phyloP scores from a whole-genome alignment of 2,888 invertebrate species.

The Meteorus colon region DNA sequence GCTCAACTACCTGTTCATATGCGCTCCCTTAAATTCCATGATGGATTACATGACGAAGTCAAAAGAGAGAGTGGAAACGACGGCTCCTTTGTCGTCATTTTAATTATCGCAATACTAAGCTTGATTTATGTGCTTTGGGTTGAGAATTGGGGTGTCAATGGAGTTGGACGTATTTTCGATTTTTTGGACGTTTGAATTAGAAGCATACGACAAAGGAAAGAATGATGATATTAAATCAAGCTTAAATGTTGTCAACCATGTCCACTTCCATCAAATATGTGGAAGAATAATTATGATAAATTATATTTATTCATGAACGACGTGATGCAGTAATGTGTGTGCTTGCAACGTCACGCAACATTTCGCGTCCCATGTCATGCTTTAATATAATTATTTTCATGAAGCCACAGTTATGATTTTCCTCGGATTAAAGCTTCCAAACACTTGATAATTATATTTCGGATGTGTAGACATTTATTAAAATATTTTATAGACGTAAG shows the following conservation, averaged over 20 bases:
- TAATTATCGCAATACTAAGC: not conserved
- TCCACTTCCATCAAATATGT: not conserved
- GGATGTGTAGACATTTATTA: slow-evolving; percentile 10
- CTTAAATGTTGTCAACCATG: not conserved
- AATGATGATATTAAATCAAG: not conserved
- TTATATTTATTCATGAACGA: not conserved
- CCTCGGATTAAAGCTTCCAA: slow-evolving; percentile 42
- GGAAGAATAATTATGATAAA: not conserved
- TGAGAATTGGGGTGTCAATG: not conserved
- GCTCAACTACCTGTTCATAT: slow-evolving; percentile 6
- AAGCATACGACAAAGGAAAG: not conserved
- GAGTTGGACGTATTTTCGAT: not conserved
- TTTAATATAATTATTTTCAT: slow-evolving; percentile 42
- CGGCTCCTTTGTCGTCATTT: not conserved
- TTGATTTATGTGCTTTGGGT: not conserved
- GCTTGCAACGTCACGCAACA: not conserved
- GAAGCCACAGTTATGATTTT: slow-evolving; percentile 43
- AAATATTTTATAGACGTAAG: not conserved
- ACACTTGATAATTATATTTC: slow-evolving; percentile 38
- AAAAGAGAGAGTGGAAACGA: not conserved
- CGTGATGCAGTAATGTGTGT: not conserved
- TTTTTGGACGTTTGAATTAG: not conserved
- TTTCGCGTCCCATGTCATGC: not conserved
- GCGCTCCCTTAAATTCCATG: not conserved
- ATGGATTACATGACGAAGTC: not conserved